Conservation (phyloP, 2,113 vertebrate genomes). For the Vicugna pacos region DNA sequence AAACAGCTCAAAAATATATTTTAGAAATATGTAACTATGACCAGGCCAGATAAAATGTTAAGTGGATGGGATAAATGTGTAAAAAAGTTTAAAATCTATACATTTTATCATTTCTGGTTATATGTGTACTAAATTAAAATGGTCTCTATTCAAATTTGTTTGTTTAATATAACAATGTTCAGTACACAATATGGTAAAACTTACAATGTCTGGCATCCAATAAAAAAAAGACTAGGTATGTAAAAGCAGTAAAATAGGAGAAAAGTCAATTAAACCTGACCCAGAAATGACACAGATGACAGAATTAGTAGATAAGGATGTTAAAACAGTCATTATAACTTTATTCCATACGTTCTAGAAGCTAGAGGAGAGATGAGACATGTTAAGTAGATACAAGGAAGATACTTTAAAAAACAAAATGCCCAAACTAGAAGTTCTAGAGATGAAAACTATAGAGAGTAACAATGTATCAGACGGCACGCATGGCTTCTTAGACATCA, state of each 20-base stretch:
- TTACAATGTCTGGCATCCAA: background rate
- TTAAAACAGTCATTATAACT: background rate
- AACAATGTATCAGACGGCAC: background rate
- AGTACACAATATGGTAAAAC: background rate
- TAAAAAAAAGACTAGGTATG: background rate
- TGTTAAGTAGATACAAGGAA: background rate
- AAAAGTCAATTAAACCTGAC: background rate
- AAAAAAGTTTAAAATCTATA: constrained; percentile 7
- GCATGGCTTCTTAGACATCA: background rate
- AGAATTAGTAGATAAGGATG: background rate
- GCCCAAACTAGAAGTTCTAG: background rate
- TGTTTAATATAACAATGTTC: background rate
- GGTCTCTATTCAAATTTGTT: background rate
- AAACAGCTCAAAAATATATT: background rate
- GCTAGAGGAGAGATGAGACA: background rate
- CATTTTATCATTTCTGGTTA: background rate
- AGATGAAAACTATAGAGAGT: background rate
- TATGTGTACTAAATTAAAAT: background rate
- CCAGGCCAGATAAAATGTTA: background rate
- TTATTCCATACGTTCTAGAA: background rate
- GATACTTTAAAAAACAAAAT: background rate
- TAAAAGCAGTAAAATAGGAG: background rate
- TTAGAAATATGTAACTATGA: background rate
- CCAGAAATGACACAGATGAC: background rate
- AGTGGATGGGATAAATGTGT: background rate